Evolutionary conservation across 23 tunicate species (phyloP).

Genomic region (Styela clava): DNA sequence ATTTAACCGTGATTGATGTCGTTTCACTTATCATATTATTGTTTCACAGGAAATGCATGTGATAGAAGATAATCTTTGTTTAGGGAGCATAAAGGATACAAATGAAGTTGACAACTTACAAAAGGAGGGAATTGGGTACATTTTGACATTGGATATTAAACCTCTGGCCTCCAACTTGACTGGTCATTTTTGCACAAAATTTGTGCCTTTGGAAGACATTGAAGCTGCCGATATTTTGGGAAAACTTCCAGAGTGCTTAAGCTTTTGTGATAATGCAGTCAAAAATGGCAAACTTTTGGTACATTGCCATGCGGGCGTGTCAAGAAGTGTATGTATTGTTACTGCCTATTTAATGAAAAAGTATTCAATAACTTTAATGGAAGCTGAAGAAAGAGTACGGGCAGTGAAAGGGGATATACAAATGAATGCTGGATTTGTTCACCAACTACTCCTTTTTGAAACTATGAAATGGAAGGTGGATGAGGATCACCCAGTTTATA

Average conservation of each 20-base stretch:
- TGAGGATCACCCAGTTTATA: constrained; percentile 13
- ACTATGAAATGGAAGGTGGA: constrained; percentile 24
- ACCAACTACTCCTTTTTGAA: constrained; percentile 21
- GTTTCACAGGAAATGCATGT: neutral
- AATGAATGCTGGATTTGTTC: constrained; percentile 20
- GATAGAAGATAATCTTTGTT: constrained; percentile 10
- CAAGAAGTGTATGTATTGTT: constrained; percentile 12
- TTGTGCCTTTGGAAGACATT: constrained; percentile 3
- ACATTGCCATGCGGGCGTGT: constrained; percentile 28
- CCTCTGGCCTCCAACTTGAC: neutral
- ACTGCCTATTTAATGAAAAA: constrained; percentile 19
- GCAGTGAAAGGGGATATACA: neutral
- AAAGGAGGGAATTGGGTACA: neutral
- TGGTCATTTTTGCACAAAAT: neutral
- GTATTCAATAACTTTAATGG: neutral
- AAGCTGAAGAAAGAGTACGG: constrained; percentile 18
- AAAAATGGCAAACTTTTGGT: constrained; percentile 7
- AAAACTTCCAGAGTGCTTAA: neutral
- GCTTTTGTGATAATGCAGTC: constrained; percentile 11
- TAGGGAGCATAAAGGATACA: constrained; percentile 11
- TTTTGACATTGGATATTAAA: constrained; percentile 14
- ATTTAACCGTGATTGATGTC: too few species aligned
- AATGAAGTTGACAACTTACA: neutral
- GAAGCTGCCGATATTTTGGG: neutral
- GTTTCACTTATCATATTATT: too few species aligned